Evolutionary conservation across 2,113 vertebrate genomes (phyloP), one percentile per base, ranked within the genome.

Genomic region (Corvus hawaiiensis): DNA sequence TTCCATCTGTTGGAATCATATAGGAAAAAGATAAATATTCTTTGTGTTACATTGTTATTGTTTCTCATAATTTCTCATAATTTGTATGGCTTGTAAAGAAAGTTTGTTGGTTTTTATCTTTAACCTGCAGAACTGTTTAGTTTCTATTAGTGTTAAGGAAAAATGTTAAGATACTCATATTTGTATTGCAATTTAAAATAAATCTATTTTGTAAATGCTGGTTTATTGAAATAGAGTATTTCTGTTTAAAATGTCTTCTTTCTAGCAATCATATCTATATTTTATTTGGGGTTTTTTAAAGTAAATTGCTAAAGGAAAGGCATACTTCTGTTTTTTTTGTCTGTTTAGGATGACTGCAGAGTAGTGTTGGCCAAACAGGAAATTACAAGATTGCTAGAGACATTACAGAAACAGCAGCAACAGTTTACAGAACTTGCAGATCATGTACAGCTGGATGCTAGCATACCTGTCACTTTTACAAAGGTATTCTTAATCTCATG

Each of bases 391-490:
- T 97, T 99, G 74, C 96, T 99, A 63, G 99, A 99, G 97, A 99
- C 99, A 0, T 97, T 99, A 73, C 99, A 99, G 97, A 99, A 99
- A 94, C 99, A 99, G 95, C 99, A 99, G 97, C 99, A 99, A 90
- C 99, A 99, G 92, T 99, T 99, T 96, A 99, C 99, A 11, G 99
- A 99, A 86, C 97, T 99, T 95, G 99, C 99, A 22, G 99, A 99
- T 97, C 99, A 99, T 39, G 98, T 99, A 63, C 99, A 99, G 80
- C 97, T 99, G 96, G 99, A 99, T 89, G 99, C 99, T 33, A 99
- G 99, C 77, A 99, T 99, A 97, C 99, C 99, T 48, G 99, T 99
- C 88, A 99, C 99, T 88, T 99, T 99, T 97, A 99, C 99, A 28
- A 99, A 99, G 98, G 99, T 99, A 98, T 92, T 73, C 13, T 14